Base-by-base conservation (phyloP, 1,140 invertebrate species). In the Oncopeltus fasciatus region DNA sequence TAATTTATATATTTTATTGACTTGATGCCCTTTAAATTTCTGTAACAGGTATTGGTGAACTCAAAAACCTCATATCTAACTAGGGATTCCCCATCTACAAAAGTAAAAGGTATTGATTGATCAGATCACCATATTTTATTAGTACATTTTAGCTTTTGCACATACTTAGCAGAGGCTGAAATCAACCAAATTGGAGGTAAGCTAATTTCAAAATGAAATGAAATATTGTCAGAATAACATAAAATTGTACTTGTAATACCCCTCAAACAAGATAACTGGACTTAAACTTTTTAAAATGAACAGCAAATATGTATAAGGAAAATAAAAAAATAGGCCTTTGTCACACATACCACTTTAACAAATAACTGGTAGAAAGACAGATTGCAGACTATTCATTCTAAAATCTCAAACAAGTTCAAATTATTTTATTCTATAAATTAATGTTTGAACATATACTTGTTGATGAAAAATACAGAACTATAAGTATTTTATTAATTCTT, bases 341-440 rank as follows among this genome's bases (percentile, higher is more conserved):
- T 29, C 56, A 57, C 31, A 31, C 56, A 57, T 29, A 28, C 20
- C 47, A 49, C 5, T 49, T n/a, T 16, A 53, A 57, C 31, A 57
- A 26, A 33, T 21, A 57, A n/a, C 18, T 60, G 59, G 59, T 49
- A 60, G 59, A 60, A 60, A 60, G 59, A 60, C 59, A 28, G 43
- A 24, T 60, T 60, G n/a, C 20, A 60, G 28, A 60, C 28, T 47
- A 49, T 49, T 53, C 14, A 53, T 2, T 24, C 49, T 53, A 53
- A 24, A 38, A 14, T 38, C 14, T 38, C 31, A 38, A 38, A 38
- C 14, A 38, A 38, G 5, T 38, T 38, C 14, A 8, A 38, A 38
- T n/a, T n/a, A n/a, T 38, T 5, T 38, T 38, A 38, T 14, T 38
- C 31, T 20, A 20, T 20, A 49, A 20, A 20, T 49, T 49, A 2